Conservation (phyloP, 2,797 vertebrate species). For the Ceryle rudis region DNA sequence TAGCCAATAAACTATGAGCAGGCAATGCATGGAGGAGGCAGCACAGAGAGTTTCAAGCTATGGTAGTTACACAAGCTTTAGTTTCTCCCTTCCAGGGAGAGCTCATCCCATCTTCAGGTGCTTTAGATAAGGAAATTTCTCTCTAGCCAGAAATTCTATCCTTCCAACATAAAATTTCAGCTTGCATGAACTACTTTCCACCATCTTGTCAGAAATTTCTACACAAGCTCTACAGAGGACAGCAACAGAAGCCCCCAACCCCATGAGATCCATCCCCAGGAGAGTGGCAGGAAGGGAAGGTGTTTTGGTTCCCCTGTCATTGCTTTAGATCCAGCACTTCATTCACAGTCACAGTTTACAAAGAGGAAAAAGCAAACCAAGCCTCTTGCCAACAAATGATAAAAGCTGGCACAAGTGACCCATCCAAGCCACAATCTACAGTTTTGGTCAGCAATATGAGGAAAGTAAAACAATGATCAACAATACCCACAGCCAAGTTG, state of each 20-base stretch:
- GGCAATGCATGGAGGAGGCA: fast-evolving
- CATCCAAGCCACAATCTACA: neutral
- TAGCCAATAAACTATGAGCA: neutral
- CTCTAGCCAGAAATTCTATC: neutral
- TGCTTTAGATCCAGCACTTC: neutral
- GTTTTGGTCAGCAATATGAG: neutral
- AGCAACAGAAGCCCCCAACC: neutral
- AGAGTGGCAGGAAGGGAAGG: fast-evolving
- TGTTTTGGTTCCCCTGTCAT: neutral
- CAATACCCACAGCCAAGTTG: neutral
- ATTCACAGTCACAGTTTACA: neutral
- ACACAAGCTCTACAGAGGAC: neutral
- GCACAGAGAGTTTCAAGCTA: neutral
- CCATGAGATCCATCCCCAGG: neutral
- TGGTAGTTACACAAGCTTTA: neutral
- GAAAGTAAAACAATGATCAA: neutral
- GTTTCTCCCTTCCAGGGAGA: neutral
- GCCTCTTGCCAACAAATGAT: neutral
- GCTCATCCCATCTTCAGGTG: neutral
- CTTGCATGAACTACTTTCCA: neutral
- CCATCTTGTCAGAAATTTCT: neutral
- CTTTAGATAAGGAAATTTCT: neutral
- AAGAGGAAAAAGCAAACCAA: neutral
- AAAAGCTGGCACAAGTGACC: neutral
- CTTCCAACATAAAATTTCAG: neutral